Conservation (phyloP, 2,888 invertebrate species). For the Serripes groenlandicus region DNA sequence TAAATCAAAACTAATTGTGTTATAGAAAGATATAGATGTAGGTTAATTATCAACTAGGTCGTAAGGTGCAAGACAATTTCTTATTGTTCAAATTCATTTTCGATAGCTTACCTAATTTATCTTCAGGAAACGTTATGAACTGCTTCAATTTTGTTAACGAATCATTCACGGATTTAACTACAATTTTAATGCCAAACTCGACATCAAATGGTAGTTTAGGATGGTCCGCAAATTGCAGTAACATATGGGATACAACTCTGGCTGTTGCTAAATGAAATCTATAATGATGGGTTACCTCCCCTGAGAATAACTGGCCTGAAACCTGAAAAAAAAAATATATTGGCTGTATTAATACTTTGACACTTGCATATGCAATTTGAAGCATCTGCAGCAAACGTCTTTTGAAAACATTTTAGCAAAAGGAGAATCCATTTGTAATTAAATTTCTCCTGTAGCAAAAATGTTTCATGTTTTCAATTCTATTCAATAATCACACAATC, state of each 20-base stretch:
- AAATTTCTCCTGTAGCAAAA: too few species aligned
- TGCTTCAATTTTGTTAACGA: conserved; percentile 17
- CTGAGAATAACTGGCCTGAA: neutral
- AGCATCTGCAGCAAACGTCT: too few species aligned
- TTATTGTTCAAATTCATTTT: conserved; percentile 2
- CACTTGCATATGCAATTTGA: too few species aligned
- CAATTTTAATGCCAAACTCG: conserved; percentile 11
- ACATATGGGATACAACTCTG: conserved; percentile 51
- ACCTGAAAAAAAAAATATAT: neutral
- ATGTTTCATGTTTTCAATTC: too few species aligned
- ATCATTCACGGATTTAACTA: conserved; percentile 3
- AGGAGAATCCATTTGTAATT: too few species aligned
- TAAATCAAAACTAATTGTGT: too few species aligned
- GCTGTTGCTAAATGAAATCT: conserved; percentile 38
- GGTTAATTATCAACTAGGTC: too few species aligned
- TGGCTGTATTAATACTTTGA: too few species aligned
- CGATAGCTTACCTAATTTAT: conserved; percentile 3
- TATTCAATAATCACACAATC: too few species aligned
- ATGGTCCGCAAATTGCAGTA: conserved; percentile 34
- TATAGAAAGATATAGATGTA: too few species aligned
- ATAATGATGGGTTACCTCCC: conserved; percentile 30
- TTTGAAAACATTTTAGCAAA: too few species aligned
- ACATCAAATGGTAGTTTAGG: conserved; percentile 29
- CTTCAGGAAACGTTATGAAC: conserved; percentile 4
- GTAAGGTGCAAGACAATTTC: too few species aligned